Conservation (phyloP, 2,888 invertebrate species). For the Eristalis pertinax region DNA sequence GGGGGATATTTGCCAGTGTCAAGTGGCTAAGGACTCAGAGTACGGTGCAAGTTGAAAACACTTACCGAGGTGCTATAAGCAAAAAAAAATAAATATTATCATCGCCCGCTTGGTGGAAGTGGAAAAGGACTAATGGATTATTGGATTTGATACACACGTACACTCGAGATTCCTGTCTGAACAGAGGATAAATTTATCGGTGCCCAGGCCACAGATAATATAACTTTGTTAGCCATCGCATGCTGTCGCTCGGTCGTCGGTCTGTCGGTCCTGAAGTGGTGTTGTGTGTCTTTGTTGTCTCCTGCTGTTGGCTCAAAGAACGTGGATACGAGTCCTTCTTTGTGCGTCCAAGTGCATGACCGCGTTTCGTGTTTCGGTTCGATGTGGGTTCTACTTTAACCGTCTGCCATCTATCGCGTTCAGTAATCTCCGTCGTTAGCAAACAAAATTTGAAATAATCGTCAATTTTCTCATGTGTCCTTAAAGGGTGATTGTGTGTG, state of each 20-base stretch:
- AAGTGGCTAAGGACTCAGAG: slow-evolving; percentile 8
- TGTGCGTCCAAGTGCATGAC: not conserved
- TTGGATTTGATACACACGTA: slow-evolving; percentile 8
- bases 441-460: slow-evolving; percentile 1
- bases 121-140: slow-evolving; percentile 16
- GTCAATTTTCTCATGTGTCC: slow-evolving; percentile 6
- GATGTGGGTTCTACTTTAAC: not conserved
- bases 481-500: not conserved
- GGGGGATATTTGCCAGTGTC: slow-evolving; percentile 28
- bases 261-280: not conserved
- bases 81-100: not conserved
- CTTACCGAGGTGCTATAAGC: not conserved
- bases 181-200: not conserved
- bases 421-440: not conserved
- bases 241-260: not conserved
- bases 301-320: not conserved
- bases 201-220: not conserved
- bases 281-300: not conserved
- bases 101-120: not conserved
- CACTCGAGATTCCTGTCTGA: not conserved
- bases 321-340: not conserved
- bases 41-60: not conserved
- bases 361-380: not conserved
- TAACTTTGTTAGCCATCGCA: not conserved
- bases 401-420: not conserved